Evolutionary conservation across 2,113 vertebrate genomes (phyloP).

Genomic region (Zosterops lateralis): DNA sequence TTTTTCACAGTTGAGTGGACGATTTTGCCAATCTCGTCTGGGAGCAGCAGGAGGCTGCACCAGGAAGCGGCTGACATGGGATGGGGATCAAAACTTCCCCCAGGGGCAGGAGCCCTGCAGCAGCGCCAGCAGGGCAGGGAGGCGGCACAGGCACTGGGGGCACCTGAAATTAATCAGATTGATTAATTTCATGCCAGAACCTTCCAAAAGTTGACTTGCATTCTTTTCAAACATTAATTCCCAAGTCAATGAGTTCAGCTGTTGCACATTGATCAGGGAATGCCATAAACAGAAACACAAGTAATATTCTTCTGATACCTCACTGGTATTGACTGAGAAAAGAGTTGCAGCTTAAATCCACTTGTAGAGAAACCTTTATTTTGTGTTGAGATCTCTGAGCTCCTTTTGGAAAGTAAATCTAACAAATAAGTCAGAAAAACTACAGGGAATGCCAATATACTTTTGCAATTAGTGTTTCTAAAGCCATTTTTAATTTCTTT

Average conservation of each 20-base stretch:
- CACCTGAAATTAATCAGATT: neutral
- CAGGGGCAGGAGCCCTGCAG: rapidly evolving
- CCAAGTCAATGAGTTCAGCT: neutral
- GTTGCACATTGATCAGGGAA: neutral
- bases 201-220: neutral
- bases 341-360: neutral
- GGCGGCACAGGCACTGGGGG: neutral
- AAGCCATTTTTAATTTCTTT: neutral
- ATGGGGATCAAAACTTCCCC: neutral
- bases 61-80: rapidly evolving
- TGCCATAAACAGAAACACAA: neutral
- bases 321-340: neutral
- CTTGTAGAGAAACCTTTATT: neutral
- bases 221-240: rapidly evolving
- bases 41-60: neutral
- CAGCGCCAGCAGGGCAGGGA: neutral
- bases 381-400: neutral
- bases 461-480: neutral
- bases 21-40: neutral
- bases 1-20: neutral
- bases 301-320: neutral
- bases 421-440: neutral
- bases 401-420: neutral
- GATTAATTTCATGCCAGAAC: neutral
- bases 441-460: neutral